Conservation (phyloP, 2,113 vertebrate genomes). For the Bambusicola thoracicus region DNA sequence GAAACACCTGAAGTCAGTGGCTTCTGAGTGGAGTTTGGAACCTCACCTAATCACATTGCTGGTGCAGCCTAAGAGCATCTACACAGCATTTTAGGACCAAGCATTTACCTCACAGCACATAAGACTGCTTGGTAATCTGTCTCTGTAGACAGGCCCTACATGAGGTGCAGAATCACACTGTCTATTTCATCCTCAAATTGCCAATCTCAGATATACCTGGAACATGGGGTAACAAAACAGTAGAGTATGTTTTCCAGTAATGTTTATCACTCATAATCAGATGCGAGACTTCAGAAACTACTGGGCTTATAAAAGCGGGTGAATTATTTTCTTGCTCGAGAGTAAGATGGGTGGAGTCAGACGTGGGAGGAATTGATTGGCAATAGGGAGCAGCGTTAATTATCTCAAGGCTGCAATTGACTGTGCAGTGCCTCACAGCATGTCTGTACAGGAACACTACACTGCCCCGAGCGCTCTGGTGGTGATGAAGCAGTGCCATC, state of each 20-base stretch:
- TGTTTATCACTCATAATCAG: background rate
- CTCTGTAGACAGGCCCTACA: background rate
- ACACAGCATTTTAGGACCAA: background rate
- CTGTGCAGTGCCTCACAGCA: slow-evolving; percentile 5
- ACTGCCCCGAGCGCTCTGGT: background rate
- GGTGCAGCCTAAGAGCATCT: background rate
- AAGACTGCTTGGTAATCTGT: background rate
- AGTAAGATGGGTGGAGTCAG: slow-evolving; percentile 34
- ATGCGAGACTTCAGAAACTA: background rate
- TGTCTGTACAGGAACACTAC: slow-evolving; percentile 35
- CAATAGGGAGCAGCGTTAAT: slow-evolving; percentile 5
- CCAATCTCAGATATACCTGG: background rate
- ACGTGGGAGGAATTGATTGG: slow-evolving; percentile 47
- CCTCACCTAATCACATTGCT: background rate
- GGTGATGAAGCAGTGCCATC: background rate
- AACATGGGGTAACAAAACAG: background rate
- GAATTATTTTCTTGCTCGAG: background rate
- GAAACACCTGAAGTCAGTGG: background rate
- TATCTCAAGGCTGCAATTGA: background rate
- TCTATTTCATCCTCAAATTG: background rate
- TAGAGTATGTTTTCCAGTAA: background rate
- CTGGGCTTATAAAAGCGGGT: background rate
- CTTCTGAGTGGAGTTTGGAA: background rate
- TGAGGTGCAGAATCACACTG: background rate
- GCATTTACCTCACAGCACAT: background rate